Evolutionary conservation across 2,113 vertebrate genomes (phyloP).

Genomic region (Acanthochromis polyacanthus): DNA sequence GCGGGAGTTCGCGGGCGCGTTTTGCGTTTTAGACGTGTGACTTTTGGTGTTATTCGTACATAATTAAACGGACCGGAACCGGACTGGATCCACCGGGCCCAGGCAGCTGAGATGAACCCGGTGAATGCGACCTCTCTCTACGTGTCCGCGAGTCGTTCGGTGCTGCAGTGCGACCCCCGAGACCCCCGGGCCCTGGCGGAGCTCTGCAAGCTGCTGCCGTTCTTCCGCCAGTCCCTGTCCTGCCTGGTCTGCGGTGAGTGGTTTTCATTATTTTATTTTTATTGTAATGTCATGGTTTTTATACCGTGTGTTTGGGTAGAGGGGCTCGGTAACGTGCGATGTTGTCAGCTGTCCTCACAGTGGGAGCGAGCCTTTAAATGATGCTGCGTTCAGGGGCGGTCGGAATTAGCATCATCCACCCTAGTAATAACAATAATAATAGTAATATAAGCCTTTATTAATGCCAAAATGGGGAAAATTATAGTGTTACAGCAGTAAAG

Average conservation of each 20-base stretch:
- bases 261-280: background rate
- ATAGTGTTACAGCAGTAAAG: too few relatives aligned
- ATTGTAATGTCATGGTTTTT: background rate
- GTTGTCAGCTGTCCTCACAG: conserved; percentile 45
- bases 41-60: conserved; percentile 43
- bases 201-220: conserved; percentile 96
- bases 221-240: conserved; percentile 97
- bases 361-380: conserved; percentile 40
- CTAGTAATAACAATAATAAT: background rate
- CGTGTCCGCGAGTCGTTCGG: conserved; percentile 97
- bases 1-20: conserved; percentile 24
- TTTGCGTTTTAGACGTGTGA: conserved; percentile 28
- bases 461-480: too few relatives aligned
- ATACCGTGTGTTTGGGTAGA: background rate
- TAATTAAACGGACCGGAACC: conserved; percentile 58
- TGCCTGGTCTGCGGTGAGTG: conserved; percentile 96
- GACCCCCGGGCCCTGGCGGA: conserved; percentile 95
- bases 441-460: too few relatives aligned
- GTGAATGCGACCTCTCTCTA: conserved; percentile 98
- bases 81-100: conserved; percentile 82
- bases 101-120: conserved; percentile 97
- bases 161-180: conserved; percentile 97
- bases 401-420: conserved; percentile 16
- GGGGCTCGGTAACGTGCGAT: conserved; percentile 1
- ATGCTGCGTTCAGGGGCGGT: conserved; percentile 41